Evolutionary conservation across 2,113 vertebrate genomes (phyloP).

Genomic region (Bubalus kerabau): DNA sequence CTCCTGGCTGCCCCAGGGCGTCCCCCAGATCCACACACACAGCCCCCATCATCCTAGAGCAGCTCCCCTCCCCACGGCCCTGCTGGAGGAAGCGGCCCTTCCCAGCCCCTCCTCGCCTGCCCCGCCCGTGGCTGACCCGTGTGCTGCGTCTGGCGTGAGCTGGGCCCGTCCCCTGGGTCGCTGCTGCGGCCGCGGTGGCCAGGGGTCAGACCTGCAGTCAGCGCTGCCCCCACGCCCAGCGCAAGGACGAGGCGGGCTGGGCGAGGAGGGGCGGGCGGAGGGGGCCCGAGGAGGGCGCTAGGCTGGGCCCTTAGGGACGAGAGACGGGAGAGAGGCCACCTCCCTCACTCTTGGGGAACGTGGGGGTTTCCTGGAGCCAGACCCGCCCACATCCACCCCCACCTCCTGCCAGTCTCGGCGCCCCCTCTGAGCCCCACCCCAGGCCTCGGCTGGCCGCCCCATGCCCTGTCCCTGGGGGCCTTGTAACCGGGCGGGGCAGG

Average conservation of each 20-base stretch:
- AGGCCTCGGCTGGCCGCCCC: neutral
- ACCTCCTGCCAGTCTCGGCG: neutral
- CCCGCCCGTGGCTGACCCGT: too few relatives aligned
- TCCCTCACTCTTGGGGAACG: neutral
- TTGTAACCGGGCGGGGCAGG: accelerated
- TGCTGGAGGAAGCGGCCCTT: neutral
- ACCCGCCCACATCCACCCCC: neutral
- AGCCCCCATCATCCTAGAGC: neutral
- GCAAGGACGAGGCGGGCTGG: neutral
- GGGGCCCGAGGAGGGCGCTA: neutral
- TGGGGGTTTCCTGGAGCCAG: neutral
- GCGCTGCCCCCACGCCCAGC: neutral
- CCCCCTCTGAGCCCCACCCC: neutral
- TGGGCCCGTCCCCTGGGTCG: neutral
- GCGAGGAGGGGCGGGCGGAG: neutral
- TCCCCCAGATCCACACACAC: neutral
- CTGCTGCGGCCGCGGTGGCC: neutral
- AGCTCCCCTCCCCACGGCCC: neutral
- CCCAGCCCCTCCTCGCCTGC: neutral
- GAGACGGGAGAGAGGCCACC: neutral
- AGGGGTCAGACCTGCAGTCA: neutral
- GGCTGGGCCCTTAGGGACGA: accelerated
- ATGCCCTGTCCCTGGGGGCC: neutral
- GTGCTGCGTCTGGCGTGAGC: neutral
- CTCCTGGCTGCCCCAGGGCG: neutral